phyloP scores from a whole-genome alignment of 2,888 invertebrate genomes.

The Spisula solida region DNA sequence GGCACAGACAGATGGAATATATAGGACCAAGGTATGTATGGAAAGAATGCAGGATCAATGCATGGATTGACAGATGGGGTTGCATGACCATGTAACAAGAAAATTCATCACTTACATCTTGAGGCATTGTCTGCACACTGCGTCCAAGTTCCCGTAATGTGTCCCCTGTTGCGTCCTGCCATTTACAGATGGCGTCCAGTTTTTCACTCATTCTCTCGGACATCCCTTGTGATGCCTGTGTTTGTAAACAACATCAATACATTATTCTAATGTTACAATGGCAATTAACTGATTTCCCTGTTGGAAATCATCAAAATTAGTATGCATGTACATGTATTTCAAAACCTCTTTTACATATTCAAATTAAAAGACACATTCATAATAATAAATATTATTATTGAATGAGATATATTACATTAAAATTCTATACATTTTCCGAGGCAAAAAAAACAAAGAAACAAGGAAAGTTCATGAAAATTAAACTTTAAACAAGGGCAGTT shows the following conservation, averaged over 20 bases:
- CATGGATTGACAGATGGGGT: too few relatives aligned
- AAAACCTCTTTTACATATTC: background rate
- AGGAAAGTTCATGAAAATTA: too few relatives aligned
- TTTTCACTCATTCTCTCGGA: conserved; percentile 82
- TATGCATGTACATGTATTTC: background rate
- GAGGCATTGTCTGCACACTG: conserved; percentile 80
- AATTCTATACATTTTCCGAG: background rate
- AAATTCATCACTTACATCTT: conserved; percentile 80
- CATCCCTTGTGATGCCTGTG: conserved; percentile 77
- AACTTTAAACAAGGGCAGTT: too few relatives aligned
- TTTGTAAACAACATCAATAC: background rate
- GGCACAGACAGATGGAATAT: background rate
- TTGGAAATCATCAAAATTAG: background rate
- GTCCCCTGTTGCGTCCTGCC: conserved; percentile 84
- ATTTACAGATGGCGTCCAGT: conserved; percentile 82
- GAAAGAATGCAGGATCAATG: too few relatives aligned
- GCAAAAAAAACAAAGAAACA: background rate
- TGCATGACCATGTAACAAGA: too few relatives aligned
- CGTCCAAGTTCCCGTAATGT: conserved; percentile 82
- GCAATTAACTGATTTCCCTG: background rate
- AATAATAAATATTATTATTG: too few relatives aligned
- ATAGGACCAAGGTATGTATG: too few relatives aligned
- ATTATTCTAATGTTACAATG: background rate
- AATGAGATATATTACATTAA: background rate
- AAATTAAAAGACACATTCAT: background rate